phyloP scores from a whole-genome alignment of 37 sponge, comb jelly and placozoan species.

The Halichondria panicea region DNA sequence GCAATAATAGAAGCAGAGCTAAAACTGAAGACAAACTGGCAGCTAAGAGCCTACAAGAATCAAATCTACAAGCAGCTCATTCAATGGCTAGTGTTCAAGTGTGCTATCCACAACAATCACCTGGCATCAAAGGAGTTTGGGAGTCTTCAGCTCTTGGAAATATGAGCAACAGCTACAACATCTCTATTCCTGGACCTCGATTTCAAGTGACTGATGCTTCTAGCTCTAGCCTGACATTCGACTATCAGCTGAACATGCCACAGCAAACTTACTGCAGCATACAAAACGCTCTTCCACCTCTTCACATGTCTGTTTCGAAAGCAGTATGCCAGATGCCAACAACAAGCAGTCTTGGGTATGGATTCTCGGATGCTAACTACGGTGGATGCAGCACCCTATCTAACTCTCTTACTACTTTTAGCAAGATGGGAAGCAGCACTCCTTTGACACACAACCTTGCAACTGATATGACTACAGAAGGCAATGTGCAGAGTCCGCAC shows the following conservation, averaged over 20 bases:
- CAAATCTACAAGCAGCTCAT: neutral
- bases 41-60: no score
- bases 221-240: neutral
- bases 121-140: conserved; percentile 40
- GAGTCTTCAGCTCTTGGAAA: conserved; percentile 39
- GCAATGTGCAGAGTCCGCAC: conserved; percentile 32
- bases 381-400: no score
- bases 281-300: no score
- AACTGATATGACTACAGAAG: neutral
- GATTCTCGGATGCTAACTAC: no score
- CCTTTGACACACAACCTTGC: conserved; percentile 26
- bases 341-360: no score
- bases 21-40: conserved; percentile 34
- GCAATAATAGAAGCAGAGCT: no score
- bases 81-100: conserved; percentile 47
- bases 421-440: conserved; percentile 10
- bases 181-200: conserved; percentile 15
- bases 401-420: neutral
- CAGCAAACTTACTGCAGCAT: no score
- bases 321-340: no score
- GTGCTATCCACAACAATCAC: conserved; percentile 22
- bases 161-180: neutral
- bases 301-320: no score
- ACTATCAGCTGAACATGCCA: no score
- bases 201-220: conserved; percentile 6